Conservation (phyloP, 2,797 vertebrate genomes). For the Gephyroberyx darwinii region DNA sequence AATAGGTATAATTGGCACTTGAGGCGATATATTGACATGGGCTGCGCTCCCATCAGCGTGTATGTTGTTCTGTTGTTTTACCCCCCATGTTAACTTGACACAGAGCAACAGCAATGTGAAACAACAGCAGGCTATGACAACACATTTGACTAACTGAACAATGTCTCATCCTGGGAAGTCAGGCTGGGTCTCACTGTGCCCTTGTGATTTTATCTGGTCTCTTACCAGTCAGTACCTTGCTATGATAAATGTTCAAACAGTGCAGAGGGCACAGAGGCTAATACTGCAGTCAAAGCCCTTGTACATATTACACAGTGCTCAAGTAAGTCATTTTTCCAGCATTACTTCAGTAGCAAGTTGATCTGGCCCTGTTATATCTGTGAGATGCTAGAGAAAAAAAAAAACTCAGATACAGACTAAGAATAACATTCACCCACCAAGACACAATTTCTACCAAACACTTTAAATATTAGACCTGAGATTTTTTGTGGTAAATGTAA, state of each 20-base stretch:
- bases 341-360: neutral
- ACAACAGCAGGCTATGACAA: slow-evolving; percentile 7
- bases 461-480: slow-evolving; percentile 5
- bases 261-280: slow-evolving; percentile 8
- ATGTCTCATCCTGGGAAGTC: slow-evolving; percentile 43
- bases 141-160: slow-evolving; percentile 58
- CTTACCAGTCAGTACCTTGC: slow-evolving; percentile 31
- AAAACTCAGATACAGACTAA: neutral
- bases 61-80: slow-evolving; percentile 63
- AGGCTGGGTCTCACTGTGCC: slow-evolving; percentile 46
- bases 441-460: slow-evolving; percentile 18
- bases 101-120: slow-evolving; percentile 35
- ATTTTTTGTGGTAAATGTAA: slow-evolving; percentile 30
- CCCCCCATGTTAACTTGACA: slow-evolving; percentile 58
- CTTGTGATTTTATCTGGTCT: slow-evolving; percentile 34
- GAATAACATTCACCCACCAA: neutral
- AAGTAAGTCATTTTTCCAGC: neutral
- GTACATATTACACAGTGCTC: neutral
- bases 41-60: slow-evolving; percentile 61
- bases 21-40: slow-evolving; percentile 73
- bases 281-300: neutral
- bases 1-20: slow-evolving; percentile 75
- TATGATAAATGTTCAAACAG: slow-evolving; percentile 35
- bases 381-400: neutral
- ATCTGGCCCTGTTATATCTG: too few relatives aligned